Base-by-base conservation (phyloP, 2,888 invertebrate species). In the Drosophila nr. perissopoda region DNA sequence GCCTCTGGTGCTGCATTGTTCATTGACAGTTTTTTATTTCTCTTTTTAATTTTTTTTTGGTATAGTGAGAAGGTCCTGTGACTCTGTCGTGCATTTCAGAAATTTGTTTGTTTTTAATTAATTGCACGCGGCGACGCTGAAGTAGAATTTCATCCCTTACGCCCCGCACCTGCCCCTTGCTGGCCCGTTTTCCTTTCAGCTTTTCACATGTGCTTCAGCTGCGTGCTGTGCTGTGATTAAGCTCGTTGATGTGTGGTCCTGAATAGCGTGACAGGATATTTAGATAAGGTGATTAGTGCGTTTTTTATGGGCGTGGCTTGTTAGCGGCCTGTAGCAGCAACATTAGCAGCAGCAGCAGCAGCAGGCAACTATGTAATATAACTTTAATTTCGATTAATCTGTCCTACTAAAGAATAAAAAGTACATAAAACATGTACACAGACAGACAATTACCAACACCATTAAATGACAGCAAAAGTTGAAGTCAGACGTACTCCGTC, bases 81-180 rank as follows among this genome's bases (percentile, higher is more conserved):
- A 52, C 73, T 57, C 69, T 76, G 78, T 83, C 88, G 90, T 80
- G 85, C 80, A 89, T 78, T 89, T 78, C 73, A 80, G 80, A 83
- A 90, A 90, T 90, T 89, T 84, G 90, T 89, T 89, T 90, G 91
- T 85, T 88, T 90, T 90, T 90, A 90, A 90, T 89, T 89, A 90
- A 89, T 89, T 87, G 89, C 90, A 90, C 80, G 90, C 81, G 85
- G 90, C 78, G 76, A 78, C 79, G 77, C 82, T 82, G 67, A 72
- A 71, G 70, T 64, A 56, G 68, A 52, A 25, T 42, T 16, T 27
- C 29, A n/a, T 27, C 27, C 36, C 27, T 1, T 21, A 25, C 21
- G 27, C 2, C 34, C 42, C 16, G 2, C n/a, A 8, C 4, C 29
- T 8, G 1, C 16, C 16, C n/a, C 1, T 18, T n/a, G 42, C 48